Base-by-base conservation (phyloP, 2,797 vertebrate species). In the Sardinella longiceps region DNA sequence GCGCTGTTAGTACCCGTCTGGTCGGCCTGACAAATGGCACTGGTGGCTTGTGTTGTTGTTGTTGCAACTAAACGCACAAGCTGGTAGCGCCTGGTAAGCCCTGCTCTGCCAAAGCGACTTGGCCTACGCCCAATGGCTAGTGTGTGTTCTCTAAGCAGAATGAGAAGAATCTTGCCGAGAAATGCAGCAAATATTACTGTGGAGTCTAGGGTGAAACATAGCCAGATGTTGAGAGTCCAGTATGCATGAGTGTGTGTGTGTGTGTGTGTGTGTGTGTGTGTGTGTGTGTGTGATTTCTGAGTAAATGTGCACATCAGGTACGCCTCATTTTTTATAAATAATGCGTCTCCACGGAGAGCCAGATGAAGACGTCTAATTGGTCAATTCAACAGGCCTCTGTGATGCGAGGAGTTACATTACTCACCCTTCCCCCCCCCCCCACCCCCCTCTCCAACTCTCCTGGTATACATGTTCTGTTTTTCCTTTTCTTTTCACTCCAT, bases 401-500 rank as follows among this genome's bases (percentile, higher is more conserved):
- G 15, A 74, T 74, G 66, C 30, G 30, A 74, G 66, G 33, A 74
- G 66, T 11, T 74, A 39, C 66, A 74, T 74, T 37, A 37, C 33
- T 23, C 37, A 12, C 1, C 30, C 63, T 30, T 4, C 37, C 70
- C 20, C 18, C 11, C n/a, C 30, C 30, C 5, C 33, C 1, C 66
- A 1, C 11, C 25, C 28, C 14, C 12, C 9, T 5, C 9, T 18
- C 70, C 37, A 77, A 39, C 33, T 77, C 33, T 82, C 46, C 43
- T 81, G 66, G 70, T 86, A 84, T 12, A 86, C 70, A 86, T 84
- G 53, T 11, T 74, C 58, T 39, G 80, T 30, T 14, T 18, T 70
- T 30, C 46, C 48, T 15, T 74, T 39, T 74, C 66, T 20, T 74
- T 6, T 39, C 66, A 74, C 66, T 20, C 66, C 66, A 74, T 74